Percentiles rank a stretch among this genome's conserved stretches.
Conservation (phyloP, 2,888 invertebrate species). For the Eupithecia tripunctaria region DNA sequence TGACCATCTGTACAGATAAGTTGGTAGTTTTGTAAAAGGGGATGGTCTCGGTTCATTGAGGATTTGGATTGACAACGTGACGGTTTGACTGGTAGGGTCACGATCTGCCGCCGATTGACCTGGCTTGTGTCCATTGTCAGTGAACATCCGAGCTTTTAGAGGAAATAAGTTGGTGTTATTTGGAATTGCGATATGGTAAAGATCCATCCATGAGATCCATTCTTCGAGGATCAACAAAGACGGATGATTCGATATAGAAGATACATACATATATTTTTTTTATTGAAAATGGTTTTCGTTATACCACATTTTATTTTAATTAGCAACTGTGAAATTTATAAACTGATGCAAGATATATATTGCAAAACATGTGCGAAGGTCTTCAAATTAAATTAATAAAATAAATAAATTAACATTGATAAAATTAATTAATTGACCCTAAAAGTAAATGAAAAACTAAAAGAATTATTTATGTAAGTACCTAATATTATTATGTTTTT, state of each 20-base stretch:
- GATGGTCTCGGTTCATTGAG: constrained; percentile 61
- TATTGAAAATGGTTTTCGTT: neutral
- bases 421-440: too few species aligned
- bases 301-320: neutral
- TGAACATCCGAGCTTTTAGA: constrained; percentile 18
- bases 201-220: neutral
- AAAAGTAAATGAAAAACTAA: neutral
- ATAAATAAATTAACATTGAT: neutral
- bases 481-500: neutral
- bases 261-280: neutral
- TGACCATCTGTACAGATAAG: neutral
- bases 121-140: constrained; percentile 53
- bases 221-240: neutral
- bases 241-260: neutral
- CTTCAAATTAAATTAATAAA: neutral
- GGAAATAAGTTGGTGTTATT: neutral
- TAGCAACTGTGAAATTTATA: neutral
- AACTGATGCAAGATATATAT: neutral
- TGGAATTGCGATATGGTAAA: neutral
- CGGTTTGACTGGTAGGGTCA: constrained; percentile 68
- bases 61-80: constrained; percentile 61
- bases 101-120: constrained; percentile 64
- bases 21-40: constrained; percentile 10
- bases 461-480: neutral
- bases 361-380: neutral